phyloP scores from a whole-genome alignment of 1,140 invertebrate species.

The Prorops nasuta region DNA sequence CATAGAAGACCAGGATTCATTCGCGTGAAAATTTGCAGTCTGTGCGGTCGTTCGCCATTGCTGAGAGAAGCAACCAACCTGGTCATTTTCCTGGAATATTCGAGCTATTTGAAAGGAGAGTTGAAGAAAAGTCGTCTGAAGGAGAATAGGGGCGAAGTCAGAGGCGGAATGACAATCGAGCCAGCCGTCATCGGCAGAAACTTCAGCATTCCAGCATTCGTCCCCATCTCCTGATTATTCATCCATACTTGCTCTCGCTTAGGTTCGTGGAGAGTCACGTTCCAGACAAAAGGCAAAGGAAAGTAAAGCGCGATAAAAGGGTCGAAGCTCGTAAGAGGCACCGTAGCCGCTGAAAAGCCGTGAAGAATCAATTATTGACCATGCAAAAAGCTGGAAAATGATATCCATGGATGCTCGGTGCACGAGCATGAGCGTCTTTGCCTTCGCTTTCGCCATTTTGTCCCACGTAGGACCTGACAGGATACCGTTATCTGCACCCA shows the following conservation, averaged over 20 bases:
- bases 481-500: too few relatives aligned
- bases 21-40: too few relatives aligned
- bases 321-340: conserved; percentile 17
- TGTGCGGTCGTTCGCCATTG: too few relatives aligned
- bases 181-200: conserved; percentile 23
- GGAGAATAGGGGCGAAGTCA: conserved; percentile 5
- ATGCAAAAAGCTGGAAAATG: conserved; percentile 32
- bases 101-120: conserved; percentile 10
- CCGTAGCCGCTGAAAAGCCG: conserved; percentile 15
- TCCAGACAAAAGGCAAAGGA: not conserved
- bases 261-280: conserved; percentile 1
- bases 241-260: conserved; percentile 7
- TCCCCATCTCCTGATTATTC: conserved; percentile 14
- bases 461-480: too few relatives aligned
- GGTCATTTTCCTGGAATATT: conserved; percentile 13
- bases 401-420: conserved; percentile 23
- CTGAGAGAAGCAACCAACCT: too few relatives aligned
- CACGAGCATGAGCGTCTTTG: too few relatives aligned
- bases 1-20: too few relatives aligned
- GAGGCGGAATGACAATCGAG: conserved; percentile 17
- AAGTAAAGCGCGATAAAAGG: not conserved
- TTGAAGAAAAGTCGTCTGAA: conserved; percentile 6
- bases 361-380: conserved; percentile 33
- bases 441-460: too few relatives aligned
- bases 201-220: not conserved